These are phyloP conservation scores for Stenolophus ochropezus DNA, from an alignment of 2,888 invertebrate species.

Conservation along the genomic window DNA sequence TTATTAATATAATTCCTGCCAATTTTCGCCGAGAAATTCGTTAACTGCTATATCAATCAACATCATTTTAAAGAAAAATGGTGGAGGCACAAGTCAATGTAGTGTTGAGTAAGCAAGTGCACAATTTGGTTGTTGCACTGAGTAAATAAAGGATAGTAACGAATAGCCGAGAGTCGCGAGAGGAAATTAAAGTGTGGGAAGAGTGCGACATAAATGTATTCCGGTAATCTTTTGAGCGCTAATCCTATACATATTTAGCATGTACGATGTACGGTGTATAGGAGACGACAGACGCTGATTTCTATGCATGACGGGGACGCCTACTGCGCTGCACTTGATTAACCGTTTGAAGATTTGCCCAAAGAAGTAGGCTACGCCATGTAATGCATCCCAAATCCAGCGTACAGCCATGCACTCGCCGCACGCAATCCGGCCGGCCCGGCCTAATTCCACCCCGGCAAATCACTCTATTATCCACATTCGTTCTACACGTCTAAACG, in stretches of 20 bases:
- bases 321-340: constrained; percentile 42
- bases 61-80: no score
- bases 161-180: no score
- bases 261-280: neutral
- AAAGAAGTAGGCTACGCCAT: constrained; percentile 48
- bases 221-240: constrained; percentile 29
- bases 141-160: no score
- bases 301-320: constrained; percentile 26
- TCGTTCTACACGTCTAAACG: no score
- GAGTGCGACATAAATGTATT: constrained; percentile 25
- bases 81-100: no score
- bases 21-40: no score
- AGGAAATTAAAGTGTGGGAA: constrained; percentile 20
- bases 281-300: constrained; percentile 23
- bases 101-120: no score
- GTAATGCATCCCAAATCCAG: constrained; percentile 50
- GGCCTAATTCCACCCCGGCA: neutral
- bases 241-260: constrained; percentile 43
- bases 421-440: neutral
- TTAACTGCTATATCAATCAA: no score
- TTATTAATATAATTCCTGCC: no score
- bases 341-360: constrained; percentile 53
- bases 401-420: neutral
- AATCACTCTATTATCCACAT: neutral
- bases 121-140: no score